phyloP scores from a whole-genome alignment of 2,888 invertebrate genomes.

The Eugnorisma glareosa region DNA sequence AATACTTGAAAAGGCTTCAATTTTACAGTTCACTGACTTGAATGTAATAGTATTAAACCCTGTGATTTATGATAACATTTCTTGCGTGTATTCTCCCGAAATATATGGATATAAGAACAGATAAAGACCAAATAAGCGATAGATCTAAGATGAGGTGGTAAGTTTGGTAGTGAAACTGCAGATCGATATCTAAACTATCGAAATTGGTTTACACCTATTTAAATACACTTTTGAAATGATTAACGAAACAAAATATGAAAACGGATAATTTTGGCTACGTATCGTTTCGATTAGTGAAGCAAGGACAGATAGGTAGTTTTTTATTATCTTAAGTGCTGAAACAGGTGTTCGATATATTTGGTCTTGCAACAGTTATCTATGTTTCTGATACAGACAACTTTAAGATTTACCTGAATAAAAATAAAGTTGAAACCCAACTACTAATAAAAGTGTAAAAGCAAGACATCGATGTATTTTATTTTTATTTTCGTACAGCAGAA shows the following conservation, averaged over 20 bases:
- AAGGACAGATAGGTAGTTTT: conserved; percentile 5
- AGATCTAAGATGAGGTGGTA: neutral
- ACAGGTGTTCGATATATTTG: conserved; percentile 31
- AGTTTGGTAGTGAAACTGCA: neutral
- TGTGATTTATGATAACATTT: conserved; percentile 57
- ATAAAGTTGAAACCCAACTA: neutral
- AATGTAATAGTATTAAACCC: conserved; percentile 56
- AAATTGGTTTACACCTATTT: no score
- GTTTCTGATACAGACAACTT: conserved; percentile 4
- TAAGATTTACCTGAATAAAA: neutral
- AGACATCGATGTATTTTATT: neutral
- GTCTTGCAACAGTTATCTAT: conserved; percentile 14
- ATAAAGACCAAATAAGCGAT: neutral
- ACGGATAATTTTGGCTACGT: conserved; percentile 1
- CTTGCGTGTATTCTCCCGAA: conserved; percentile 12
- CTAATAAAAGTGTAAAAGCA: neutral
- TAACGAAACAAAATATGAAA: no score
- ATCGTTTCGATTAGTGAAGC: conserved; percentile 5
- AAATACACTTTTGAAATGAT: no score
- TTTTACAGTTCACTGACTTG: conserved; percentile 69
- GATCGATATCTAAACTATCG: no score
- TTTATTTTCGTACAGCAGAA: neutral
- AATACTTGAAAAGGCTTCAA: conserved; percentile 65
- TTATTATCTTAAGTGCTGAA: conserved; percentile 26
- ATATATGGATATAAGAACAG: conserved; percentile 5